phyloP scores from a whole-genome alignment of 2,888 invertebrate species.

The Lasioglossum pauxillum region DNA sequence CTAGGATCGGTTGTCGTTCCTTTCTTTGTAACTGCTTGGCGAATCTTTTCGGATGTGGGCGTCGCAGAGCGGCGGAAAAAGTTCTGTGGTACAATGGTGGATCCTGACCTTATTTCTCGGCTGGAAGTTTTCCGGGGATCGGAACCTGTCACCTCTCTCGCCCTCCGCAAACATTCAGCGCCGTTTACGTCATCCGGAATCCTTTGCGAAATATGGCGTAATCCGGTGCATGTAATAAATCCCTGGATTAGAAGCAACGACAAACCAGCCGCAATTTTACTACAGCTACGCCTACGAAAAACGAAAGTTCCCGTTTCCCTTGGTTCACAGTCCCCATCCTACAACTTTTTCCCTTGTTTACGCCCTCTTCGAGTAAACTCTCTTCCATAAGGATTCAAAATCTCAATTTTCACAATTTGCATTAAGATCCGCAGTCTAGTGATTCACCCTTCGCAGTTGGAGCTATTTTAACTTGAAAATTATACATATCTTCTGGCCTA shows the following conservation, averaged over 20 bases:
- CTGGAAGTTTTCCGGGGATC: neutral
- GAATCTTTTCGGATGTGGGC: neutral
- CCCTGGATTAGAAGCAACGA: neutral
- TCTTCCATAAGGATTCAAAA: neutral
- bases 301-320: neutral
- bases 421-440: too few species aligned
- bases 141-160: neutral
- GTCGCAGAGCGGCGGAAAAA: neutral
- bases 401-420: neutral
- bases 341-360: neutral
- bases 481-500: too few species aligned
- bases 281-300: neutral
- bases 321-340: neutral
- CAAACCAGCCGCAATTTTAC: neutral
- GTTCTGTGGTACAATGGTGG: neutral
- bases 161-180: slow-evolving; percentile 1
- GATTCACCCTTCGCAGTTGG: too few species aligned
- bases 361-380: neutral
- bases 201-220: slow-evolving; percentile 6
- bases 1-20: neutral
- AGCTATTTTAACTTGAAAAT: too few species aligned
- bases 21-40: neutral
- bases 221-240: neutral
- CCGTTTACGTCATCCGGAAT: slow-evolving; percentile 10
- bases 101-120: neutral